A percentile compares a stretch with the other conserved stretches of the same genome.
Conservation (phyloP, 2,888 invertebrate species). For the Melolontha melolontha region DNA sequence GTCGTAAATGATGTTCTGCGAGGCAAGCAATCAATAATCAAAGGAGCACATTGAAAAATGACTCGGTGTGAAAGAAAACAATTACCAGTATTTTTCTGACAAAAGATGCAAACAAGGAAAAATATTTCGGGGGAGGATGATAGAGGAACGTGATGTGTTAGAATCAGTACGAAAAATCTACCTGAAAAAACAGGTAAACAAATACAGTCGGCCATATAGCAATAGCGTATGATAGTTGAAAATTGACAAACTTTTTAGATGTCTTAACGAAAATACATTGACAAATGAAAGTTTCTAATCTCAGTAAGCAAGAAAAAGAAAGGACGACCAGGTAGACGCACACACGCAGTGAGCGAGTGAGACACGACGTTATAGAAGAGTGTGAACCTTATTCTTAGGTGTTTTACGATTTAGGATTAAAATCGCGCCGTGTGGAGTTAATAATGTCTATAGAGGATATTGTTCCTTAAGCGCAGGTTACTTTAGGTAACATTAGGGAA, state of each 20-base stretch:
- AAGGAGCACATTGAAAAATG: conserved; percentile 22
- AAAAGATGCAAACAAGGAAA: conserved; percentile 22
- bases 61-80: conserved; percentile 15
- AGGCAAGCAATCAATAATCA: conserved; percentile 11
- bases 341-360: background rate
- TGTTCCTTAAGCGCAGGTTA: conserved; percentile 15
- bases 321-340: too few species aligned
- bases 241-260: conserved; percentile 35
- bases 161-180: conserved; percentile 23
- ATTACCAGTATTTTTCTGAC: conserved; percentile 12
- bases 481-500: conserved; percentile 3
- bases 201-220: conserved; percentile 18
- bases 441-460: conserved; percentile 23
- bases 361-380: background rate
- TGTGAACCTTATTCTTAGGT: conserved; percentile 33
- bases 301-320: background rate
- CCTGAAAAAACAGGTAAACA: conserved; percentile 41
- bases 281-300: background rate
- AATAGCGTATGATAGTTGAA: conserved; percentile 22
- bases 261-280: conserved; percentile 10
- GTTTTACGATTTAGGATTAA: conserved; percentile 37
- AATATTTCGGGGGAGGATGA: conserved; percentile 25
- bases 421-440: conserved; percentile 20
- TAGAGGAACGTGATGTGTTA: conserved; percentile 7
- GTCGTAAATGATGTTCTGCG: background rate